Evolutionary conservation across 2,113 vertebrate genomes (phyloP), one percentile per base, ranked within the genome.

Genomic region (Corythornis vintsioides): DNA sequence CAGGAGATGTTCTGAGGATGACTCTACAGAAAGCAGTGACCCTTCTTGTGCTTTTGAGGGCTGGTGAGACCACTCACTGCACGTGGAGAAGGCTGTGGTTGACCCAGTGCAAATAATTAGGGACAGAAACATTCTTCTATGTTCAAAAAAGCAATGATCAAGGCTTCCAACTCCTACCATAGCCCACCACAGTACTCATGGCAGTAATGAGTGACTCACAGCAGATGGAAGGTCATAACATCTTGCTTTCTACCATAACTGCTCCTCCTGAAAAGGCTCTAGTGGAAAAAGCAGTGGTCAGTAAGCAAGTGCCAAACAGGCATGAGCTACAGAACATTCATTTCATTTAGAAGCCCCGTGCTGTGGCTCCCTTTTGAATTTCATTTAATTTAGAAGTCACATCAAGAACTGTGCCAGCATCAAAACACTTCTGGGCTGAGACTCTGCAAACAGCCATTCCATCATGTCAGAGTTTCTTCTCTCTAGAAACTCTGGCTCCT

Each of bases 341-440:
- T n/a, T 93, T 90, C 47, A 89, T 89, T 75, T 79, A 80, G 69
- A 63, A 92, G 69, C 61, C 40, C 69, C 85, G 47, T 77, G 64
- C 66, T 53, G 19, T 66, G 29, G 19, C 75, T 50, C 42, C 31
- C 42, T 87, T 29, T 86, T 94, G 88, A 92, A 93, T 91, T 96
- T 95, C 96, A 97, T 95, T 95, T 86, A 93, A 92, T 88, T 78
- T 89, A 72, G 90, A 81, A 94, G n/a, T 90, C 47, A 7, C 91
- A 85, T 94, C 83, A 79, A 84, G 96, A 95, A 96, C 86, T 43
- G 25, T 93, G 72, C 74, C 78, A 94, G 95, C 92, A 94, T 64
- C 45, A 79, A 90, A 88, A 81, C 93, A 92, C 87, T 74, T 83
- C 13, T 77, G 56, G 74, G 47, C 72, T 88, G 64, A 80, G 83